phyloP scores from a whole-genome alignment of 2,888 invertebrate species.

The Ornithoptera alexandrae region DNA sequence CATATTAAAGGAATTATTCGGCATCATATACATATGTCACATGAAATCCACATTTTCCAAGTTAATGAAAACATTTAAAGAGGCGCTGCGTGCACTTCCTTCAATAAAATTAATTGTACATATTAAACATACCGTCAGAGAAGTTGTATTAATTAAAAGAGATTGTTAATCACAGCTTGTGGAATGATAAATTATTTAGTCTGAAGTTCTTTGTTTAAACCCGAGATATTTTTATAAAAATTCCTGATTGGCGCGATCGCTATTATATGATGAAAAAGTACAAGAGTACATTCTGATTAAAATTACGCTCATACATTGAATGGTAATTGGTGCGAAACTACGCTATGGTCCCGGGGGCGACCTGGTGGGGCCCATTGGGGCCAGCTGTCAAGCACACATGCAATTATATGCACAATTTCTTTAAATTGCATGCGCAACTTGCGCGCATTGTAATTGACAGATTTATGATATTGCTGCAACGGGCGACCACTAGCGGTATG shows the following conservation, averaged over 20 bases:
- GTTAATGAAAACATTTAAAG: background rate
- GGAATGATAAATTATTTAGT: slow-evolving; percentile 7
- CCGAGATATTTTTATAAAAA: slow-evolving; percentile 10
- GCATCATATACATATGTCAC: background rate
- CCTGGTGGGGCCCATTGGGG: slow-evolving; percentile 22
- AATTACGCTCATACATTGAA: slow-evolving; percentile 14
- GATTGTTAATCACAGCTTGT: slow-evolving; percentile 5
- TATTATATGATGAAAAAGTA: slow-evolving; percentile 28
- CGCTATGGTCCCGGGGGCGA: slow-evolving; percentile 12
- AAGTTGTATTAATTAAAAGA: slow-evolving; percentile 17
- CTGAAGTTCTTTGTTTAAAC: background rate
- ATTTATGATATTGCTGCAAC: slow-evolving; percentile 27
- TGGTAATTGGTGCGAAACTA: slow-evolving; percentile 22
- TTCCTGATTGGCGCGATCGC: slow-evolving; percentile 22
- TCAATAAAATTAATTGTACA: slow-evolving; percentile 1
- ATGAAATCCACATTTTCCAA: background rate
- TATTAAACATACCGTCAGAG: slow-evolving; percentile 6
- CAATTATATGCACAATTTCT: slow-evolving; percentile 30
- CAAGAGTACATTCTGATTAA: slow-evolving; percentile 20
- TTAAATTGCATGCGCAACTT: slow-evolving; percentile 27
- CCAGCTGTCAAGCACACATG: slow-evolving; percentile 30
- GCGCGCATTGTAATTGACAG: slow-evolving; percentile 30
- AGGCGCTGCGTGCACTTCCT: background rate
- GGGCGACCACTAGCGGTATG: slow-evolving; percentile 18
- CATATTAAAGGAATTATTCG: background rate